These are phyloP conservation scores for Elysia crispata DNA, from an alignment of 2,888 invertebrate species.

Conservation along the genomic window DNA sequence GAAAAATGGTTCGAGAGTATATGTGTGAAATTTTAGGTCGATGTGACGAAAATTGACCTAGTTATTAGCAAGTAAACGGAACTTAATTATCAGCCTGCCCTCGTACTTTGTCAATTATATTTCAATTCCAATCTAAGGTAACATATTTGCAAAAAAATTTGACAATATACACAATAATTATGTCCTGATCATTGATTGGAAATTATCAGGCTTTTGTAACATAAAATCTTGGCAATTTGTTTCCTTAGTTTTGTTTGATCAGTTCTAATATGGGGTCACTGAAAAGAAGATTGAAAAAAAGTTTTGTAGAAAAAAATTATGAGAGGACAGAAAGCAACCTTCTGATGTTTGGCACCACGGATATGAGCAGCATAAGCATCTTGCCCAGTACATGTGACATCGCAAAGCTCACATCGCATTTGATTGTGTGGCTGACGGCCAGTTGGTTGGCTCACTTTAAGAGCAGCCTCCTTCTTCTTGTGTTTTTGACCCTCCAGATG, in stretches of 20 bases:
- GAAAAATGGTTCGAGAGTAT: no score
- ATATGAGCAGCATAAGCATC: slow-evolving; percentile 99
- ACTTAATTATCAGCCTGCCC: no score
- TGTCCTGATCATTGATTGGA: no score
- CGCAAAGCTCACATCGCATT: slow-evolving; percentile 96
- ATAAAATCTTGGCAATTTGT: not conserved
- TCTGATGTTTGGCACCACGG: slow-evolving; percentile 97
- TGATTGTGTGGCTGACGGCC: slow-evolving; percentile 81
- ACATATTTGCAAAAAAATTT: no score
- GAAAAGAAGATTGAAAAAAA: not conserved
- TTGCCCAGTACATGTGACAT: slow-evolving; percentile 98
- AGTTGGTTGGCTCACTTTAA: slow-evolving; percentile 80
- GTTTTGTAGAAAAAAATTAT: not conserved
- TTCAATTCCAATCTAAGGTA: no score
- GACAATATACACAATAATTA: no score
- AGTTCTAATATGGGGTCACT: not conserved
- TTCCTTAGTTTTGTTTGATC: not conserved
- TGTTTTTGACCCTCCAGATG: slow-evolving; percentile 99
- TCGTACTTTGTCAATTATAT: no score
- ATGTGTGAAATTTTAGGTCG: no score
- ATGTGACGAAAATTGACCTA: no score
- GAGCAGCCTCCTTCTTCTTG: slow-evolving; percentile 96
- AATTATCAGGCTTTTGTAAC: not conserved
- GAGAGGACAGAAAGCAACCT: slow-evolving; percentile 79
- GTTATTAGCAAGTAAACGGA: no score